Evolutionary conservation across 2,113 vertebrate genomes (phyloP).

Genomic region (Atlantisia rogersi): DNA sequence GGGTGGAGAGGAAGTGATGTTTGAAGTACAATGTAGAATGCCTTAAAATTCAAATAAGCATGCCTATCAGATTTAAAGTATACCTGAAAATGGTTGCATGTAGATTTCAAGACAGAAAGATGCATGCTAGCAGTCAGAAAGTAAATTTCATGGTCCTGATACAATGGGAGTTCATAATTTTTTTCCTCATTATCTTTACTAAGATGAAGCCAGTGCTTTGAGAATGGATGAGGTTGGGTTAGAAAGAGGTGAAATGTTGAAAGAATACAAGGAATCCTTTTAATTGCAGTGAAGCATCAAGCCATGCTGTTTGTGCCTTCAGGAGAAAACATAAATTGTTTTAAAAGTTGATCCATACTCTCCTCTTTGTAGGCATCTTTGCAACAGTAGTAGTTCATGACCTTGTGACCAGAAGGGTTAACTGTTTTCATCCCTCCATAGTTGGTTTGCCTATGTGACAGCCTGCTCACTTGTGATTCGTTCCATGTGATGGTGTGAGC

Average conservation of each 20-base stretch:
- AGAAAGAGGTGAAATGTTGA: not conserved
- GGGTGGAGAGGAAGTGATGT: not conserved
- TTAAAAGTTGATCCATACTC: not conserved
- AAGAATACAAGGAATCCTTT: not conserved
- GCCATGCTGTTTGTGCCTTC: not conserved
- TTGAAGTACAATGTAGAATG: not conserved
- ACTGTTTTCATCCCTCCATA: not conserved
- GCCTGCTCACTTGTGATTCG: not conserved
- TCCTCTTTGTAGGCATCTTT: not conserved
- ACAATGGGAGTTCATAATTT: accelerated
- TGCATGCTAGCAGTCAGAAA: not conserved
- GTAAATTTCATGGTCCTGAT: not conserved
- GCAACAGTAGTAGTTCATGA: not conserved
- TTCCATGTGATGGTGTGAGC: not conserved
- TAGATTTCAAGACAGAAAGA: not conserved
- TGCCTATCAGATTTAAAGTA: not conserved
- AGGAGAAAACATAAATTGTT: not conserved
- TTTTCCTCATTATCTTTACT: not conserved
- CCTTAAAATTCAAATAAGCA: not conserved
- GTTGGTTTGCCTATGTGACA: not conserved
- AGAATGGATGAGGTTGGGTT: not conserved
- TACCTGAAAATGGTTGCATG: not conserved
- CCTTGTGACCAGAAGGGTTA: not conserved
- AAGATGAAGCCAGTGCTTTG: not conserved
- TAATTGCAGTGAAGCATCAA: not conserved